A percentile compares a stretch with the other conserved stretches of the same genome.
Conservation (phyloP, 2,113 vertebrate species). For the Callorhinus ursinus region DNA sequence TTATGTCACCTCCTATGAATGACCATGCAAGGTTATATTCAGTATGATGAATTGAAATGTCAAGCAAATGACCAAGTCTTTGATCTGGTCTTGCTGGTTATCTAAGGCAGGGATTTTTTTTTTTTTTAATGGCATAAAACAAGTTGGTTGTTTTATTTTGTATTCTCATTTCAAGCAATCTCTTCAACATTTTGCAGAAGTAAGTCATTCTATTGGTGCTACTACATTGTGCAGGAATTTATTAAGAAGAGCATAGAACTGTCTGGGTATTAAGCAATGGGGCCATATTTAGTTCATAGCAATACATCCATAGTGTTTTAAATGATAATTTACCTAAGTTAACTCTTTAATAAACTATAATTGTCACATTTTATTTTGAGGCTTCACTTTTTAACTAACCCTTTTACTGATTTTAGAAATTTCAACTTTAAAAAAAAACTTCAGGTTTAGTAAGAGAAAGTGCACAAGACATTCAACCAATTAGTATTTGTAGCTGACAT, state of each 20-base stretch:
- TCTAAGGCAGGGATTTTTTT: neutral
- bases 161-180: neutral
- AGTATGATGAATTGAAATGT: neutral
- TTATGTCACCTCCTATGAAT: neutral
- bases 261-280: neutral
- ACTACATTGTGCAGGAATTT: neutral
- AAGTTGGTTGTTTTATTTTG: neutral
- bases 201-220: neutral
- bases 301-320: neutral
- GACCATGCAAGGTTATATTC: neutral
- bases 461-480: neutral
- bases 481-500: neutral
- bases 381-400: neutral
- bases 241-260: neutral
- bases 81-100: neutral
- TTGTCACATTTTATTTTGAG: neutral
- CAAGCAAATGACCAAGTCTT: neutral
- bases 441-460: neutral
- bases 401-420: constrained; percentile 36
- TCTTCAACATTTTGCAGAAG: neutral
- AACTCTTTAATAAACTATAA: constrained; percentile 12
- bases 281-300: neutral
- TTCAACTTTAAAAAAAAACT: neutral
- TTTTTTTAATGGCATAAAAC: neutral
- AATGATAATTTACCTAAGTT: neutral